Evolutionary conservation across 2,888 invertebrate genomes (phyloP), one percentile per base, ranked within the genome.

Genomic region (Drosophila testacea): DNA sequence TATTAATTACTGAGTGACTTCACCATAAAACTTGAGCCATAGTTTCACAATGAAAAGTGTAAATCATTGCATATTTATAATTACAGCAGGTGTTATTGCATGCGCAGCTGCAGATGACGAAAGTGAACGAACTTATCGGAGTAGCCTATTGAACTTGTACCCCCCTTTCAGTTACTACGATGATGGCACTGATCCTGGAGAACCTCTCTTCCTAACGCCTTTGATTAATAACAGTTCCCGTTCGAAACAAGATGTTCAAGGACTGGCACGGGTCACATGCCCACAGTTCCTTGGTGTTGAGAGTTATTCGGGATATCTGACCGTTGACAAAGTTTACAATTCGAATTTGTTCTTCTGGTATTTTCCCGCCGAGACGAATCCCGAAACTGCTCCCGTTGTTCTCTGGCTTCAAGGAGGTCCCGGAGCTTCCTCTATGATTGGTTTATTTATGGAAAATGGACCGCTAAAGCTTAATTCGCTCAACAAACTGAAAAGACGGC

Each of bases 311-410:
- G 91, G 93, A 93, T 98, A 95, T 90, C 93, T 98, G 61, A 98
- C 97, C 0, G 97, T 98, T 0, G 95, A 98, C 90, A 94, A 95
- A 82, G 91, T 93, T 0, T 95, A 94, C 85, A 94, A 96, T 80
- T 97, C 97, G 0, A 97, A 97, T 90, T 94, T 96, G 92, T 98
- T 97, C 93, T 97, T 98, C 92, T 98, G 98, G 98, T 98, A 96
- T 90, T 97, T 98, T 91, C 97, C 97, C 0, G 95, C 97, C 0
- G 94, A 95, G 47, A 9, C 77, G 91, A 69, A 83, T 47, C 51
- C 92, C 0, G 93, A 22, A 63, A 91, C 93, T 39, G 95, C 95
- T 0, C 96, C 96, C 0, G 95, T 97, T 0, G 91, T 97, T 0
- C 92, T 97, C 4, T 97, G 97, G 97, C 93, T 97, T 1, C 96